Conservation (phyloP, 2,113 vertebrate genomes). For the Nerophis ophidion region DNA sequence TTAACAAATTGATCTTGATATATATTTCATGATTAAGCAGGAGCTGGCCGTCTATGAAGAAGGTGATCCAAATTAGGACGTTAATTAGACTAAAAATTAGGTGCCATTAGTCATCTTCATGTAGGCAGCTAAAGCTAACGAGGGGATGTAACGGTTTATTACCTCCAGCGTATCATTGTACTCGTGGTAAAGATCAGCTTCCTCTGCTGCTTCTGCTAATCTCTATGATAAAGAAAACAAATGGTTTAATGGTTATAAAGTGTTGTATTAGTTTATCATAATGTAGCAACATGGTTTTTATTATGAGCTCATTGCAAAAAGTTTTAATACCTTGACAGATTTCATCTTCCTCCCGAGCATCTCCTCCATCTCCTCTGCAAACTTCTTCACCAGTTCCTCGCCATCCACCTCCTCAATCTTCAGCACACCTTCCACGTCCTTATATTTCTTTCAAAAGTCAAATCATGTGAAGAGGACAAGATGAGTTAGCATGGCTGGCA, state of each 20-base stretch:
- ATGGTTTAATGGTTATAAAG: not conserved
- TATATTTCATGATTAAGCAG: no score
- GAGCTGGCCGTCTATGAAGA: no score
- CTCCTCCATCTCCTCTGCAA: constrained; percentile 90
- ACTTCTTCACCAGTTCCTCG: constrained; percentile 83
- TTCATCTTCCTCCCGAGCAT: constrained; percentile 93
- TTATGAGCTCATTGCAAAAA: not conserved
- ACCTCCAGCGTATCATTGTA: constrained; percentile 87
- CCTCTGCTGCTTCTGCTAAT: constrained; percentile 87
- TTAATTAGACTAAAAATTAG: no score
- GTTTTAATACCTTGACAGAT: constrained; percentile 79
- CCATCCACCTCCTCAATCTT: constrained; percentile 88
- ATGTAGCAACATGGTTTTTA: not conserved
- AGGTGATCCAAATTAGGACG: no score
- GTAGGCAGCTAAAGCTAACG: no score
- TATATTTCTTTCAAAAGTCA: constrained; percentile 78
- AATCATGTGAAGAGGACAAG: no score
- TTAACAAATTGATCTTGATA: no score
- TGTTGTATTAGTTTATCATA: not conserved
- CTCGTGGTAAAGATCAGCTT: constrained; percentile 86
- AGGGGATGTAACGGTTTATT: constrained; percentile 31
- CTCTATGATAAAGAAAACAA: constrained; percentile 64
- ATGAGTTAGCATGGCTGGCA: constrained; percentile 30
- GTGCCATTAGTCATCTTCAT: no score
- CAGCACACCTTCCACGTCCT: constrained; percentile 82